Conservation (phyloP, 2,888 invertebrate species). For the Eulithis prunata region DNA sequence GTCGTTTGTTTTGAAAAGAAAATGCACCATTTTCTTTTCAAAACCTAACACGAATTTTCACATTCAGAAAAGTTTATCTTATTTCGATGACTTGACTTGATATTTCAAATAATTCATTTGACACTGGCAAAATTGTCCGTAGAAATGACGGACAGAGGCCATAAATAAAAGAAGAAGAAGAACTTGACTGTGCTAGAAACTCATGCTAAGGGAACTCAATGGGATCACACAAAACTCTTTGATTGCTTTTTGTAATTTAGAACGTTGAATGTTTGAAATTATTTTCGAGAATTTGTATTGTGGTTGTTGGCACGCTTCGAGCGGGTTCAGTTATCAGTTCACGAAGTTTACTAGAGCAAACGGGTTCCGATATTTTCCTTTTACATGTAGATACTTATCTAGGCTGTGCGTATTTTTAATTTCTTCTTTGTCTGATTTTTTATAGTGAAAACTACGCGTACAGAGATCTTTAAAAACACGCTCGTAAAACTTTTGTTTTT, state of each 20-base stretch:
- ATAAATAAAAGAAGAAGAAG: too few species aligned
- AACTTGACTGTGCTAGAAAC: constrained; percentile 4
- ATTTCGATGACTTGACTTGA: too few species aligned
- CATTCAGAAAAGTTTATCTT: too few species aligned
- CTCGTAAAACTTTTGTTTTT: too few species aligned
- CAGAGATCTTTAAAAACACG: too few species aligned
- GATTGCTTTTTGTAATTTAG: constrained; percentile 76
- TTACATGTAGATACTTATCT: neutral
- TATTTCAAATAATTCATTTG: too few species aligned
- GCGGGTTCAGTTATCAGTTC: constrained; percentile 47
- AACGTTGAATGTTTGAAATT: constrained; percentile 69
- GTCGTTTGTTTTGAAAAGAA: too few species aligned
- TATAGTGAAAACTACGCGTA: too few species aligned
- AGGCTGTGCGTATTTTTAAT: neutral
- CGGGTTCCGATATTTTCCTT: constrained; percentile 18
- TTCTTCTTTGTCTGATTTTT: constrained; percentile 4
- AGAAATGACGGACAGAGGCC: too few species aligned
- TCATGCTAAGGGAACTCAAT: constrained; percentile 32
- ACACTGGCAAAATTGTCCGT: too few species aligned
- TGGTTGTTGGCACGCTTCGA: constrained; percentile 57
- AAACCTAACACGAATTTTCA: too few species aligned
- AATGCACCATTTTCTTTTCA: too few species aligned
- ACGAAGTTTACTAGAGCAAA: constrained; percentile 40
- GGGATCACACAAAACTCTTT: constrained; percentile 66
- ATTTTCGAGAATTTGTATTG: constrained; percentile 69